phyloP scores from a whole-genome alignment of 2,113 vertebrate species.

The Naja naja region DNA sequence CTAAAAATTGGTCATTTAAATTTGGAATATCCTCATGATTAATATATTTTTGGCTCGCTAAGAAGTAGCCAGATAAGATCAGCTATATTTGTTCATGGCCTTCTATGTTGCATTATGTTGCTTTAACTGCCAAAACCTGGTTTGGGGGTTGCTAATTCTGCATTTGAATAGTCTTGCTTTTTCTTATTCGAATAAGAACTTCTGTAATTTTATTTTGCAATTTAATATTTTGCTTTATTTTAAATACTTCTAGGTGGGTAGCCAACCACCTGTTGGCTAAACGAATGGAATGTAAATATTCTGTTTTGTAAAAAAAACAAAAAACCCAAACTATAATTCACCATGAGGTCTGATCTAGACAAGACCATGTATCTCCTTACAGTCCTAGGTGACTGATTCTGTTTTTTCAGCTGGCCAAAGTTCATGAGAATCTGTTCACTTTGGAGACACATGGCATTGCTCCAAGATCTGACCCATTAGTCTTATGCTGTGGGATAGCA shows the following conservation, averaged over 20 bases:
- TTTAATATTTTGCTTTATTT: background rate
- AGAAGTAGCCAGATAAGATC: background rate
- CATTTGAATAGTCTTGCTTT: background rate
- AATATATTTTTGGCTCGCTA: background rate
- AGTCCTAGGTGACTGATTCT: background rate
- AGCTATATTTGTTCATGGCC: background rate
- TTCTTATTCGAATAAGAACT: background rate
- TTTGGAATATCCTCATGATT: background rate
- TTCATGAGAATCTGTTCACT: conserved; percentile 30
- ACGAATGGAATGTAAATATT: background rate
- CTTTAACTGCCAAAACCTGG: background rate
- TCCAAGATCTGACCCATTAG: conserved; percentile 3
- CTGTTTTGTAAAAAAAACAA: background rate
- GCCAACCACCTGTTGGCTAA: background rate
- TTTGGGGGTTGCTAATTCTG: background rate
- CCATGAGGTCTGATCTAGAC: background rate
- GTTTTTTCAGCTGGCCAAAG: conserved; percentile 42
- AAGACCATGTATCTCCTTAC: background rate
- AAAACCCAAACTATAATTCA: background rate
- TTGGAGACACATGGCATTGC: conserved; percentile 3
- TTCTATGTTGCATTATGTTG: background rate
- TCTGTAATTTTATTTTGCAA: background rate
- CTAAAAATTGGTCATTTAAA: background rate
- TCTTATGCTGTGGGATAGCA: background rate
- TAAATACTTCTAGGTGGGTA: background rate